Conservation (phyloP, 2,888 invertebrate genomes). For the Cheilosia vulpina region DNA sequence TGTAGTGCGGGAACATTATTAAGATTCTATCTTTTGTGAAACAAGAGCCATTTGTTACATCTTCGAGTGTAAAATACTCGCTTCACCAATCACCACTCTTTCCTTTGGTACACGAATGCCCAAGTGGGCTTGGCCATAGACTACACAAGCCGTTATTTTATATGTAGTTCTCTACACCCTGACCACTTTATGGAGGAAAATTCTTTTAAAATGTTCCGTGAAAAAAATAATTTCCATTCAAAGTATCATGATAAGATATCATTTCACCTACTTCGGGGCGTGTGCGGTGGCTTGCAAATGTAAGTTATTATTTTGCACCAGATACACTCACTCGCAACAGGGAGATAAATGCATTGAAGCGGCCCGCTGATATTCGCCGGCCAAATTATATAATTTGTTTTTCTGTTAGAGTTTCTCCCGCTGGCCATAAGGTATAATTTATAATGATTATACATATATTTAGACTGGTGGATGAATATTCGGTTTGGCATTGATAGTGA, state of each 20-base stretch:
- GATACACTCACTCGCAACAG: not conserved
- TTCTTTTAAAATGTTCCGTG: not conserved
- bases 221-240: conserved; percentile 14
- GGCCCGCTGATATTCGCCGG: conserved; percentile 34
- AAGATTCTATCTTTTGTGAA: conserved; percentile 37
- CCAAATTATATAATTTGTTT: conserved; percentile 47
- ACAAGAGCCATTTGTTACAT: conserved; percentile 27
- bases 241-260: conserved; percentile 24
- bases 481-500: conserved; percentile 57
- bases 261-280: conserved; percentile 24
- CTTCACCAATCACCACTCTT: conserved; percentile 49
- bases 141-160: conserved; percentile 48
- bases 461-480: conserved; percentile 29
- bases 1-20: not conserved
- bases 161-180: not conserved
- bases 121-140: conserved; percentile 38
- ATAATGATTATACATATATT: conserved; percentile 17
- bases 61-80: conserved; percentile 21
- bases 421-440: not conserved
- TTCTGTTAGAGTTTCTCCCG: conserved; percentile 3
- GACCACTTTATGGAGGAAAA: not conserved
- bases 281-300: not conserved
- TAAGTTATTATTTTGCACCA: not conserved
- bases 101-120: conserved; percentile 34
- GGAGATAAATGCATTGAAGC: conserved; percentile 24